phyloP scores from a whole-genome alignment of 2,113 vertebrate genomes.

The Zapornia atra region DNA sequence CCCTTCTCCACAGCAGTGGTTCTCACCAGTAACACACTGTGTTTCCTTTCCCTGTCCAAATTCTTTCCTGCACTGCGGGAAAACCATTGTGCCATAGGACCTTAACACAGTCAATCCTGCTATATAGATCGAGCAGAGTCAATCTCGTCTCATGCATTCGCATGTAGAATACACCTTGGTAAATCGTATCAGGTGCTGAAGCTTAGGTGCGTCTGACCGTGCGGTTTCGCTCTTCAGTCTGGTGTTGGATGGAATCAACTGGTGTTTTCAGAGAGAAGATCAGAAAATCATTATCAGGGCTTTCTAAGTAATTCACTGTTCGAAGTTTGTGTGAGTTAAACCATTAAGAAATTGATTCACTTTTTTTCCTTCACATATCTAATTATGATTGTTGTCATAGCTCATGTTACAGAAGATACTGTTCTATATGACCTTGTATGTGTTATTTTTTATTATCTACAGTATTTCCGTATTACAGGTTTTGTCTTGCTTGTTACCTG shows the following conservation, averaged over 20 bases:
- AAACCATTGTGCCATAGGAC: accelerated
- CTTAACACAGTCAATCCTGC: not conserved
- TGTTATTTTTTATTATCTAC: not conserved
- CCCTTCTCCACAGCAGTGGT: not conserved
- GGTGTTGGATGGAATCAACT: not conserved
- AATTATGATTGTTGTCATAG: not conserved
- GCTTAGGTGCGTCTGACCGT: not conserved
- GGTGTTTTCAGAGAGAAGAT: not conserved
- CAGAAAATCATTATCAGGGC: not conserved
- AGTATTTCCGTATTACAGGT: not conserved
- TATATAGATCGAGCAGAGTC: accelerated
- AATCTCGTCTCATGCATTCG: accelerated
- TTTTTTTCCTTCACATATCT: not conserved
- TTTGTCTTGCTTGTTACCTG: not conserved
- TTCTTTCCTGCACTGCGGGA: not conserved
- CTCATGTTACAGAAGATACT: not conserved
- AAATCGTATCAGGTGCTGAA: not conserved
- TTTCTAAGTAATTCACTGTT: not conserved
- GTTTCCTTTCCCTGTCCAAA: not conserved
- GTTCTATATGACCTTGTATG: not conserved
- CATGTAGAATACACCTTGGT: accelerated
- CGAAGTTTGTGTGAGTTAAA: not conserved
- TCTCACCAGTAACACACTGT: not conserved
- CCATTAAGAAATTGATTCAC: not conserved
- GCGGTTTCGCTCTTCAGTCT: not conserved